A percentile compares a stretch with the other conserved stretches of the same genome.
These are phyloP conservation scores for Drosophila yooni DNA, from an alignment of 2,888 invertebrate species.

Conservation along the genomic window DNA sequence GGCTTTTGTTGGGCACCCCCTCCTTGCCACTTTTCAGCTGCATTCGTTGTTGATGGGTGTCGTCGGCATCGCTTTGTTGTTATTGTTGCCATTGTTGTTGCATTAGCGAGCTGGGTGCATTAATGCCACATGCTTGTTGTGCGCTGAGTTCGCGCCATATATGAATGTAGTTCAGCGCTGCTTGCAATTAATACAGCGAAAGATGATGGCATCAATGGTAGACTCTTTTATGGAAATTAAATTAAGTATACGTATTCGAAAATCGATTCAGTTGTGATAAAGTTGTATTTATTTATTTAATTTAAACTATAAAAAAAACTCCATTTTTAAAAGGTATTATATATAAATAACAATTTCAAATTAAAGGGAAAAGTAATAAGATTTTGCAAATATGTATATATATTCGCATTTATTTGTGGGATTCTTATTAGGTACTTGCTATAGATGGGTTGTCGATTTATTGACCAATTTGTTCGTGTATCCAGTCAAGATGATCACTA, in stretches of 20 bases:
- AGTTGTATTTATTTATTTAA: background rate
- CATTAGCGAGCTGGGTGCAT: conserved; percentile 69
- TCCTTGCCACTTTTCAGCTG: background rate
- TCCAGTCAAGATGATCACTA: conserved; percentile 54
- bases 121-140: conserved; percentile 57
- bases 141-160: conserved; percentile 6
- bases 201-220: background rate
- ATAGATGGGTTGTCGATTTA: background rate
- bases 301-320: background rate
- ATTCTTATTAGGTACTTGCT: background rate
- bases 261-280: background rate
- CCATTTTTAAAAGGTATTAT: background rate
- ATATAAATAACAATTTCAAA: background rate
- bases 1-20: conserved; percentile 66
- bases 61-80: conserved; percentile 27
- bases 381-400: background rate
- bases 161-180: conserved; percentile 34
- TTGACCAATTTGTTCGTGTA: conserved; percentile 11
- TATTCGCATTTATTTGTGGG: background rate
- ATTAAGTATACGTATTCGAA: background rate
- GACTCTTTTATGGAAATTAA: background rate
- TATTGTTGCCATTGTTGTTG: conserved; percentile 41
- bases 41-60: conserved; percentile 35
- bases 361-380: background rate
- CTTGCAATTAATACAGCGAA: background rate